Conservation (phyloP, 2,888 invertebrate genomes). For the Xanthorhoe designata region DNA sequence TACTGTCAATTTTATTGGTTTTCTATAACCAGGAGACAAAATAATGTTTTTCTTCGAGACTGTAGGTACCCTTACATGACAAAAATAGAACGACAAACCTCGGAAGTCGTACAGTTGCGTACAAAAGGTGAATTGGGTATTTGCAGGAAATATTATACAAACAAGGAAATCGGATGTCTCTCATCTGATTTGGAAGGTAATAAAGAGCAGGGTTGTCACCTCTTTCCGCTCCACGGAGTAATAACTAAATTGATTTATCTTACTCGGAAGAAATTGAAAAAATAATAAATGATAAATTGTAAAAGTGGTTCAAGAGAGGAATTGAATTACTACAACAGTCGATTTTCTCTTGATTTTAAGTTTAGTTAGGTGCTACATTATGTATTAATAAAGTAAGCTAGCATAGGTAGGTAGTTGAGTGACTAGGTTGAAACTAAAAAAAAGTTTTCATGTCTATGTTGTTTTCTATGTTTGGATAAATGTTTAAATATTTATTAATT, state of each 20-base stretch:
- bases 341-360: background rate
- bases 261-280: slow-evolving; percentile 19
- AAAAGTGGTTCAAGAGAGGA: slow-evolving; percentile 1
- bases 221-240: slow-evolving; percentile 19
- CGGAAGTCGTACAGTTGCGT: slow-evolving; percentile 52
- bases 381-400: no score
- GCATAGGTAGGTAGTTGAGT: no score
- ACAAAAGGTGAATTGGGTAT: slow-evolving; percentile 60
- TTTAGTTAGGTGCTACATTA: no score
- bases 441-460: no score
- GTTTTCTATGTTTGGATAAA: no score
- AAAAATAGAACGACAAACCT: slow-evolving; percentile 20
- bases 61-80: slow-evolving; percentile 1
- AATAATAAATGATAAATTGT: slow-evolving; percentile 5
- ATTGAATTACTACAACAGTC: background rate
- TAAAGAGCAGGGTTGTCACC: slow-evolving; percentile 47
- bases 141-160: slow-evolving; percentile 57
- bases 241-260: slow-evolving; percentile 31
- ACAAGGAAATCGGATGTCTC: slow-evolving; percentile 61
- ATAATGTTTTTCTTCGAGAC: background rate
- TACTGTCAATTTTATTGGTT: background rate
- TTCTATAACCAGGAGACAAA: no score
- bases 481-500: no score
- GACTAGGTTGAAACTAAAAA: no score
- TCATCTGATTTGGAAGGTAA: slow-evolving; percentile 59